Conservation (phyloP, 2,888 invertebrate genomes). For the Oscheius sp. region DNA sequence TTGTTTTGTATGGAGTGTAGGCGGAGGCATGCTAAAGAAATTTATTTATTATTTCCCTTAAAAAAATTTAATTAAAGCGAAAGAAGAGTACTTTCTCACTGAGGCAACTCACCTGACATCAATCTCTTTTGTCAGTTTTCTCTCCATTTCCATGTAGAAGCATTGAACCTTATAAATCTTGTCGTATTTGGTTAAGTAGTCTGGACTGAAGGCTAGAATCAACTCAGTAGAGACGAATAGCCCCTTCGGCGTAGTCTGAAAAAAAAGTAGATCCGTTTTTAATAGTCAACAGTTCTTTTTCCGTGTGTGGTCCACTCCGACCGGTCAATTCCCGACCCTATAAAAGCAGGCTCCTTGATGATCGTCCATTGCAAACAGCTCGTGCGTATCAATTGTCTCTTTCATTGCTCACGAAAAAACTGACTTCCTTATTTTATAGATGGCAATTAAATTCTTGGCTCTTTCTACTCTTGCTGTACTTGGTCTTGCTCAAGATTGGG, state of each 20-base stretch:
- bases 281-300: slow-evolving; percentile 22
- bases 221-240: slow-evolving; percentile 62
- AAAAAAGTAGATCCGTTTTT: slow-evolving; percentile 5
- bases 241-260: slow-evolving; percentile 61
- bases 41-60: not conserved
- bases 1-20: slow-evolving; percentile 64
- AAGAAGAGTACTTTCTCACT: no score
- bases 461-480: slow-evolving; percentile 48
- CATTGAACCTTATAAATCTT: slow-evolving; percentile 66
- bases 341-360: slow-evolving; percentile 25
- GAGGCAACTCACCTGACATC: slow-evolving; percentile 58
- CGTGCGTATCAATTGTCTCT: slow-evolving; percentile 1
- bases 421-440: not conserved
- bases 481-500: slow-evolving; percentile 59
- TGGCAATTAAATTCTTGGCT: slow-evolving; percentile 31
- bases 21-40: slow-evolving; percentile 67
- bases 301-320: slow-evolving; percentile 27
- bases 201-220: slow-evolving; percentile 66
- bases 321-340: slow-evolving; percentile 25
- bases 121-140: slow-evolving; percentile 60
- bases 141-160: slow-evolving; percentile 69
- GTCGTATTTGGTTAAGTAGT: slow-evolving; percentile 66
- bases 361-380: slow-evolving; percentile 26
- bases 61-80: not conserved
- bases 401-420: not conserved